phyloP scores from a whole-genome alignment of 2,888 invertebrate species.

The Cenopis cana region DNA sequence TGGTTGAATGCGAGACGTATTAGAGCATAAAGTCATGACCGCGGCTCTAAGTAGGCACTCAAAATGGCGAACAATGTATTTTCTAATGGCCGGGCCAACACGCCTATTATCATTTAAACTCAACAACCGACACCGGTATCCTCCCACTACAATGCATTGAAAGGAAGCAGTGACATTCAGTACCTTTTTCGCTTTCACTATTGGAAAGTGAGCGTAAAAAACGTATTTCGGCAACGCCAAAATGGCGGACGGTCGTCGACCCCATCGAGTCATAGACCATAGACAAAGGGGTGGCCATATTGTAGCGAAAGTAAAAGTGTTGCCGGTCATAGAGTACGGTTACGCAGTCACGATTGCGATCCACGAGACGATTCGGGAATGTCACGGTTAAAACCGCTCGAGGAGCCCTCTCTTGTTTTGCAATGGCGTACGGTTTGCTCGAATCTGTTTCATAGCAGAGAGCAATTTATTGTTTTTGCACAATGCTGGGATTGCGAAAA shows the following conservation, averaged over 20 bases:
- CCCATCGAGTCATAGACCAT: slow-evolving; percentile 72
- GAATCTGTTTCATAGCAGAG: slow-evolving; percentile 53
- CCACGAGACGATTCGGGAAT: slow-evolving; percentile 81
- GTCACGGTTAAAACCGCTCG: slow-evolving; percentile 77
- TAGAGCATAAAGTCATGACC: slow-evolving; percentile 47
- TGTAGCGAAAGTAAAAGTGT: slow-evolving; percentile 80
- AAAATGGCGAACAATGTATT: slow-evolving; percentile 66
- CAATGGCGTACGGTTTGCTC: slow-evolving; percentile 57
- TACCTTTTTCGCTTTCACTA: slow-evolving; percentile 84
- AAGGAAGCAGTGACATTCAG: slow-evolving; percentile 83
- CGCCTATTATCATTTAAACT: slow-evolving; percentile 73
- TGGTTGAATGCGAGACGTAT: slow-evolving; percentile 41
- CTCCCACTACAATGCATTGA: slow-evolving; percentile 81
- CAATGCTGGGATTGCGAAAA: slow-evolving; percentile 47
- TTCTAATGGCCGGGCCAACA: slow-evolving; percentile 62
- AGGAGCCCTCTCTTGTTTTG: slow-evolving; percentile 63
- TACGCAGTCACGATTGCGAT: slow-evolving; percentile 74
- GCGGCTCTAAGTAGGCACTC: slow-evolving; percentile 53
- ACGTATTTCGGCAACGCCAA: slow-evolving; percentile 81
- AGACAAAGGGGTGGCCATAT: slow-evolving; percentile 78
- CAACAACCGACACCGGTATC: slow-evolving; percentile 62
- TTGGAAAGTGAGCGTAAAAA: slow-evolving; percentile 85
- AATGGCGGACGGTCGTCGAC: slow-evolving; percentile 77
- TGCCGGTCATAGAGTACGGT: slow-evolving; percentile 56
- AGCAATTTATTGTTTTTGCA: slow-evolving; percentile 53